Evolutionary conservation across 1,140 invertebrate species (phyloP).

Genomic region (Whitmania pigra): DNA sequence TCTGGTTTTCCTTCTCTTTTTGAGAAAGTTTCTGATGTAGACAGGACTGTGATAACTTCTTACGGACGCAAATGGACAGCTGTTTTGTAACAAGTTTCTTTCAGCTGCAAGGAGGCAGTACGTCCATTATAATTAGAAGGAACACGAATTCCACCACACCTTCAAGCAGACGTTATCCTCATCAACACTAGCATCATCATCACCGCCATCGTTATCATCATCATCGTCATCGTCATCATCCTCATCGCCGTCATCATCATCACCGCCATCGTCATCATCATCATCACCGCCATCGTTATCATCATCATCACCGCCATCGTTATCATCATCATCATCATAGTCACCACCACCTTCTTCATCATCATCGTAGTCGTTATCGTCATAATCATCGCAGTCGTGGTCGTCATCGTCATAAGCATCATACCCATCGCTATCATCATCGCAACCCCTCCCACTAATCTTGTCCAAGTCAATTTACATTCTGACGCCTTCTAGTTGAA

Average conservation of each 20-base stretch:
- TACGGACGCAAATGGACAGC: background rate
- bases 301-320: no score
- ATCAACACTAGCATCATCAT: background rate
- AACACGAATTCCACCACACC: background rate
- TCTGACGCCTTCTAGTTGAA: no score
- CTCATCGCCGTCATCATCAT: no score
- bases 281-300: no score
- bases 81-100: background rate
- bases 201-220: slow-evolving; percentile 2
- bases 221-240: background rate
- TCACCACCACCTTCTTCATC: no score
- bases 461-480: no score
- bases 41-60: background rate
- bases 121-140: slow-evolving; percentile 1
- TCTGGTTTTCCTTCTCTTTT: slow-evolving; percentile 91
- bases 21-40: slow-evolving; percentile 38
- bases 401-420: background rate
- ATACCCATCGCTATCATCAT: background rate
- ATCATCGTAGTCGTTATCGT: no score
- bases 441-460: background rate
- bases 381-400: background rate
- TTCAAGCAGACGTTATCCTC: background rate
- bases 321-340: no score
- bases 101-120: background rate
- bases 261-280: no score